Evolutionary conservation across 2,888 invertebrate species (phyloP).

Genomic region (Erynnis tages): DNA sequence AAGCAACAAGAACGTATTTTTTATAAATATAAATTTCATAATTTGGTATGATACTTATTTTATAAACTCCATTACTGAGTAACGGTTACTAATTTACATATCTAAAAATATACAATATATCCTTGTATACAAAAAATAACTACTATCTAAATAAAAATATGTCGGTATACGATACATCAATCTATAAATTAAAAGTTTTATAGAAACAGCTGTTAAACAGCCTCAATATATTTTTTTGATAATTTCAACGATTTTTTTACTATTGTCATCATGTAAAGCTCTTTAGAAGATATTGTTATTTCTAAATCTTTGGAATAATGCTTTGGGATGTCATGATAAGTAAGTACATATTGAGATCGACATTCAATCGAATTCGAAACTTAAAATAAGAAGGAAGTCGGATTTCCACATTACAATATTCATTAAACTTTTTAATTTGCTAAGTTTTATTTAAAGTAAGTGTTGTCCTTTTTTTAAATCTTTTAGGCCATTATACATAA

Average conservation of each 20-base stretch:
- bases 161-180: slow-evolving; percentile 30
- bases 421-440: too few species aligned
- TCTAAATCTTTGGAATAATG: slow-evolving; percentile 28
- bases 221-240: slow-evolving; percentile 5
- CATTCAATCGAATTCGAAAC: too few species aligned
- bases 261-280: slow-evolving; percentile 74
- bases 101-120: slow-evolving; percentile 18
- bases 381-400: too few species aligned
- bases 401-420: too few species aligned
- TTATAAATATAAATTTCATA: background rate
- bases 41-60: background rate
- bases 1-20: background rate
- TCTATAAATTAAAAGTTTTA: slow-evolving; percentile 24
- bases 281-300: slow-evolving; percentile 32
- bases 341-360: slow-evolving; percentile 15
- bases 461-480: too few species aligned
- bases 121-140: slow-evolving; percentile 14
- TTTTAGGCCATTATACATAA: too few species aligned
- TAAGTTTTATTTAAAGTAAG: too few species aligned
- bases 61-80: slow-evolving; percentile 4
- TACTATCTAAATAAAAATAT: slow-evolving; percentile 22
- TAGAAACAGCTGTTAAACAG: slow-evolving; percentile 19
- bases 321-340: slow-evolving; percentile 29
- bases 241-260: slow-evolving; percentile 39
- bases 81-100: slow-evolving; percentile 9